Percentiles rank a stretch among this genome's conserved stretches.
Evolutionary conservation across 2,797 vertebrate species (phyloP).

Genomic region (Alectoris magna): DNA sequence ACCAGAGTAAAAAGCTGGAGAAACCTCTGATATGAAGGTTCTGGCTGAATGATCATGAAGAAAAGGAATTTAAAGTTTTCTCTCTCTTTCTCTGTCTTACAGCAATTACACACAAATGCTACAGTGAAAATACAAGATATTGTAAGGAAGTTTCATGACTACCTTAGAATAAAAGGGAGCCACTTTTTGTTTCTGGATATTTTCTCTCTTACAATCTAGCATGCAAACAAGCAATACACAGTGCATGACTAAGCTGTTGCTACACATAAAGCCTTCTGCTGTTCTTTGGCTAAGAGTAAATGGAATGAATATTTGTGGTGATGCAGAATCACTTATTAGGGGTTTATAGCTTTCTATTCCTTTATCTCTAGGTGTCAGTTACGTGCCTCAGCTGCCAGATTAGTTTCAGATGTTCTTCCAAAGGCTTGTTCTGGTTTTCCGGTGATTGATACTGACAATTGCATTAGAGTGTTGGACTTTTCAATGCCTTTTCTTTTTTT

Average conservation of each 20-base stretch:
- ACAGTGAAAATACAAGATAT: background rate
- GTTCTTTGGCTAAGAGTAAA: background rate
- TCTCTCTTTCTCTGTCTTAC: background rate
- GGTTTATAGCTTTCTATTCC: background rate
- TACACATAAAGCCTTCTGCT: background rate
- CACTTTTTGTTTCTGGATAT: background rate
- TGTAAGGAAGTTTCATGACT: background rate
- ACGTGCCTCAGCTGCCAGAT: background rate
- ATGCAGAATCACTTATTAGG: background rate
- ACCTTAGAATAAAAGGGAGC: background rate
- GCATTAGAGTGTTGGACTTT: background rate
- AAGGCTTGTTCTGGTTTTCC: background rate
- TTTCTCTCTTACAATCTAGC: background rate
- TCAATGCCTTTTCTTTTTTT: background rate
- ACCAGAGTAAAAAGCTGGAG: background rate
- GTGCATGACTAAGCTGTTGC: background rate
- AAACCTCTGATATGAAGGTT: background rate
- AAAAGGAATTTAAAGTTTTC: background rate
- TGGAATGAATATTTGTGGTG: background rate
- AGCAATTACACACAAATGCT: background rate
- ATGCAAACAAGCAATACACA: background rate
- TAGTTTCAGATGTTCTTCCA: constrained; percentile 29
- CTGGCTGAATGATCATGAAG: background rate
- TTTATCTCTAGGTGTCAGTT: constrained; percentile 17
- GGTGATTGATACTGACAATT: constrained; percentile 44